A percentile compares a stretch with the other conserved stretches of the same genome.
Evolutionary conservation across 2,113 vertebrate species (phyloP).

Genomic region (Erinaceus europaeus): DNA sequence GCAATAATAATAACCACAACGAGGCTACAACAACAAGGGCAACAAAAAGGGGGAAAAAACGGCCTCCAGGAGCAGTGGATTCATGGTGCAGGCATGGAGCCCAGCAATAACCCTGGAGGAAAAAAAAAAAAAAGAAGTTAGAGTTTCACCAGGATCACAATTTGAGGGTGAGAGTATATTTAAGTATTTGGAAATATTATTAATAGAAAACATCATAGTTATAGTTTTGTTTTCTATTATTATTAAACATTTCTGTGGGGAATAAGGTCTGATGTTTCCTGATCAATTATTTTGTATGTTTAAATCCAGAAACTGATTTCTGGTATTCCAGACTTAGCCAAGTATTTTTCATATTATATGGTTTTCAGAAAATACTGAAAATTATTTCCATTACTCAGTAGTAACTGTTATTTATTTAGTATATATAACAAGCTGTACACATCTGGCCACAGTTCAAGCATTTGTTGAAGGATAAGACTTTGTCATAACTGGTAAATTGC

Average conservation of each 20-base stretch:
- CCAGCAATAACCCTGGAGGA: no score
- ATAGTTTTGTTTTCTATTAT: background rate
- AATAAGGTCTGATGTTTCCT: background rate
- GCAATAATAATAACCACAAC: no score
- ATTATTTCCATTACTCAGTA: background rate
- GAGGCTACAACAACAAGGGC: no score
- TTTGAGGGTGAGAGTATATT: background rate
- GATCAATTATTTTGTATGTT: background rate
- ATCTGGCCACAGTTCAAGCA: no score
- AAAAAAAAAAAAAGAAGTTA: no score
- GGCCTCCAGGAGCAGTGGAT: no score
- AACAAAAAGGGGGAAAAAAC: no score
- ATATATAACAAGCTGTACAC: background rate
- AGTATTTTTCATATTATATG: background rate
- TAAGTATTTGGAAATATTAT: background rate
- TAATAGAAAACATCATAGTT: background rate
- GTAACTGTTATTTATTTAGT: background rate
- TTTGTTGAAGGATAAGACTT: no score
- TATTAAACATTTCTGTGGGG: background rate
- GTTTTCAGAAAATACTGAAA: slow-evolving; percentile 1
- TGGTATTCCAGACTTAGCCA: background rate
- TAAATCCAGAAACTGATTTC: background rate
- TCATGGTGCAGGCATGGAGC: no score
- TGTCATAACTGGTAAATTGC: no score
- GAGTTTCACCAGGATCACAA: slow-evolving; percentile 1